phyloP scores from a whole-genome alignment of 2,113 vertebrate genomes.

The Corvus cornix region DNA sequence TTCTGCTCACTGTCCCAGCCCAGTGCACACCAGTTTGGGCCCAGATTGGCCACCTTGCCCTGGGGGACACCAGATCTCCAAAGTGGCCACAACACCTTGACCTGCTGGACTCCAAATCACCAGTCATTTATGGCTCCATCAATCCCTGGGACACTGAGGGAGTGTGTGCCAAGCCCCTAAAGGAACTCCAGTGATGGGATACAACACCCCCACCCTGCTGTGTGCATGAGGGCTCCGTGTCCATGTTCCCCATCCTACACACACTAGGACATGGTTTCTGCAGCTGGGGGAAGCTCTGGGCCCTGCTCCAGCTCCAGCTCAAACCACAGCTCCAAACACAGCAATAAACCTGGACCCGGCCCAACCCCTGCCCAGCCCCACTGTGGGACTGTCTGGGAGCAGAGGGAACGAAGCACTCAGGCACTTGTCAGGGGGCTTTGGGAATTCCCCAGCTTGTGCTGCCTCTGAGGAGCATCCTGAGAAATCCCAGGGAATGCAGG shows the following conservation, averaged over 20 bases:
- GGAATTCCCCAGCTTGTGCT: background rate
- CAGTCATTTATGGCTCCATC: too few relatives aligned
- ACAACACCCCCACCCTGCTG: background rate
- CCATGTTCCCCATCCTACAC: background rate
- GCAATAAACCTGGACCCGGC: background rate
- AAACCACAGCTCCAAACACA: background rate
- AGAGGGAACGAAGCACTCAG: background rate
- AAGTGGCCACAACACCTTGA: background rate
- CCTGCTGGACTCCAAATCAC: background rate
- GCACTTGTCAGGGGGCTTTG: background rate
- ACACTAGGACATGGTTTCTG: fast-evolving
- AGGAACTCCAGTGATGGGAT: background rate
- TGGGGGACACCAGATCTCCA: background rate
- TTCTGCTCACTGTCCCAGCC: background rate
- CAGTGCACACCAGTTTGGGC: background rate
- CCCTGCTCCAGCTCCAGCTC: background rate
- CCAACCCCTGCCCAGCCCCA: background rate
- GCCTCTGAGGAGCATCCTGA: background rate
- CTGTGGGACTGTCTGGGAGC: background rate
- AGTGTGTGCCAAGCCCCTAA: background rate
- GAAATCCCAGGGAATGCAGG: background rate
- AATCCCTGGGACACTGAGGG: background rate
- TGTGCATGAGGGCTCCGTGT: background rate
- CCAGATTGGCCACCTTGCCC: background rate
- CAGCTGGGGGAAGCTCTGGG: background rate